phyloP scores from a whole-genome alignment of 2,888 invertebrate species.

The Aphodius sticticus region DNA sequence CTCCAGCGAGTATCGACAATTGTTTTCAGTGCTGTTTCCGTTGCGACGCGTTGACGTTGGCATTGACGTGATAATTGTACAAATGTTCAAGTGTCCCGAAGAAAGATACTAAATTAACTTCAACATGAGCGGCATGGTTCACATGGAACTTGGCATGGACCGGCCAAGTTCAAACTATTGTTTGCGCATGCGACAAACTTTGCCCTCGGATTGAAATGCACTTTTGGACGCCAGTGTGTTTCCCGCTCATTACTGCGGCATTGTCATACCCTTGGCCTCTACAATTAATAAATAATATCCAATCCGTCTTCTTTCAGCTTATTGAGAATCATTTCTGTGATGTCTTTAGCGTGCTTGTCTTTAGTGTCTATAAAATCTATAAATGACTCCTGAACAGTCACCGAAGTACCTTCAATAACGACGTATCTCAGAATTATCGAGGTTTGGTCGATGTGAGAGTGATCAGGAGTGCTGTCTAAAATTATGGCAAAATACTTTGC shows the following conservation, averaged over 20 bases:
- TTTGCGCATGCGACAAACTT: too few species aligned
- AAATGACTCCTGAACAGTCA: neutral
- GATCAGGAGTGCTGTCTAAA: neutral
- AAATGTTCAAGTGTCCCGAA: too few species aligned
- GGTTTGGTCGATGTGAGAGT: constrained; percentile 10
- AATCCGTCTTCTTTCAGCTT: neutral
- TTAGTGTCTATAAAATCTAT: neutral
- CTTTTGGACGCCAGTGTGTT: neutral
- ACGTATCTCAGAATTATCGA: neutral
- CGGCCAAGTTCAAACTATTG: too few species aligned
- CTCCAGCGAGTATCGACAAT: too few species aligned
- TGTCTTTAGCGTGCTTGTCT: neutral
- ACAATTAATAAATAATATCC: neutral
- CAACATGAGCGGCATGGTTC: too few species aligned
- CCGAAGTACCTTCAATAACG: neutral
- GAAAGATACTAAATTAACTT: too few species aligned
- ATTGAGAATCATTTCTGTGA: neutral
- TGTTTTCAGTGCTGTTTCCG: too few species aligned
- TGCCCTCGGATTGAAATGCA: neutral
- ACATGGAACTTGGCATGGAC: too few species aligned
- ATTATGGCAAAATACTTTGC: neutral
- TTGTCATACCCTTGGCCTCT: neutral
- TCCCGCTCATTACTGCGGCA: neutral
- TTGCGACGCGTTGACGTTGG: too few species aligned
- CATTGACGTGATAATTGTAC: too few species aligned